phyloP scores from a whole-genome alignment of 2,888 invertebrate genomes.

The Spodoptera exigua region DNA sequence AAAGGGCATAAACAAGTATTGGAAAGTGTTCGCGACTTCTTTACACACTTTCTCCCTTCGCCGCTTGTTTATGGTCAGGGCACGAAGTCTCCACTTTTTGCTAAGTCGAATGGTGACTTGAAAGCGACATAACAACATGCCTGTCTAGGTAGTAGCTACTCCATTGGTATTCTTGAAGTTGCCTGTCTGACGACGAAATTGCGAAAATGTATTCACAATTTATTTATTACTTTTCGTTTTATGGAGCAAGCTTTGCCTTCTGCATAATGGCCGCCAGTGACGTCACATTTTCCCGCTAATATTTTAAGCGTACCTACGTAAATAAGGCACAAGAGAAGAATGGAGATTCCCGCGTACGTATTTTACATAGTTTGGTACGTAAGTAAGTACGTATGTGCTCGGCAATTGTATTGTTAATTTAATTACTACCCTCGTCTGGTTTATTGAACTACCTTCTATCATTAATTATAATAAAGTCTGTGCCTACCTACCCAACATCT shows the following conservation, averaged over 20 bases:
- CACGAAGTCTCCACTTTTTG: slow-evolving; percentile 63
- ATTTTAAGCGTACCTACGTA: neutral
- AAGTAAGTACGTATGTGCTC: no score
- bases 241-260: slow-evolving; percentile 35
- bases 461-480: no score
- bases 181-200: slow-evolving; percentile 35
- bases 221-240: slow-evolving; percentile 22
- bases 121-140: slow-evolving; percentile 65
- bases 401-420: no score
- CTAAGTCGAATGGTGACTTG: slow-evolving; percentile 52
- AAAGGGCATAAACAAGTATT: slow-evolving; percentile 48
- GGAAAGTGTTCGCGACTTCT: slow-evolving; percentile 55
- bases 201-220: slow-evolving; percentile 34
- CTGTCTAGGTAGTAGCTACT: slow-evolving; percentile 28
- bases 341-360: no score
- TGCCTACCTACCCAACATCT: no score
- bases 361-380: no score
- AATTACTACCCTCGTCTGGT: no score
- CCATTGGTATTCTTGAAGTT: slow-evolving; percentile 46
- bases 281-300: slow-evolving; percentile 10
- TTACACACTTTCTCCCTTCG: slow-evolving; percentile 63
- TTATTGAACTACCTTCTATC: no score
- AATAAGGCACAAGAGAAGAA: slow-evolving; percentile 10
- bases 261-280: slow-evolving; percentile 2
- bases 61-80: slow-evolving; percentile 62